Conservation (phyloP, 1,140 invertebrate species). For the Heterodera carotae region DNA sequence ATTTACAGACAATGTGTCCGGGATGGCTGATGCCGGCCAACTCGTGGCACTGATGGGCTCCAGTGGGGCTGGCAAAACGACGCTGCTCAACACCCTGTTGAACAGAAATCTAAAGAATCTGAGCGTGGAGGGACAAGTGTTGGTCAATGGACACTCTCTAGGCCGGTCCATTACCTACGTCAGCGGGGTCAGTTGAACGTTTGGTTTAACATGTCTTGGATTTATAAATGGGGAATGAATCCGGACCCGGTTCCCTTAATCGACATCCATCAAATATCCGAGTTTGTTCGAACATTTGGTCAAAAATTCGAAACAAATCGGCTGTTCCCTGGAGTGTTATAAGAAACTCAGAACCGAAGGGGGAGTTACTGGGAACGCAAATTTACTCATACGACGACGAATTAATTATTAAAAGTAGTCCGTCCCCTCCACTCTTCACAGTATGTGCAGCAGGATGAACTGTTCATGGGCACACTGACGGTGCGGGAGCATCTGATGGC, state of each 20-base stretch:
- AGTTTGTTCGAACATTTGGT: too few species aligned
- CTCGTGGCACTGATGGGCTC: slow-evolving; percentile 65
- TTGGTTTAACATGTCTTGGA: too few species aligned
- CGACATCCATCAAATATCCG: too few species aligned
- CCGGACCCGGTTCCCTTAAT: too few species aligned
- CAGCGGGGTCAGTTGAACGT: slow-evolving; percentile 62
- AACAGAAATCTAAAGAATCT: slow-evolving; percentile 59
- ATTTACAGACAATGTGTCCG: slow-evolving; percentile 47
- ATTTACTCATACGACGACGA: too few species aligned
- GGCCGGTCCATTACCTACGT: slow-evolving; percentile 66
- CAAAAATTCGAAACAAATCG: too few species aligned
- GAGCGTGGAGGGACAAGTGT: slow-evolving; percentile 56
- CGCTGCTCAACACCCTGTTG: slow-evolving; percentile 60
- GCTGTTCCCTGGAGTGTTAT: too few species aligned
- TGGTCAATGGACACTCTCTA: slow-evolving; percentile 58
- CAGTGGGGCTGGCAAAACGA: slow-evolving; percentile 66
- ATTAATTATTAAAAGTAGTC: too few species aligned
- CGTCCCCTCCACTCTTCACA: slow-evolving; percentile 49
- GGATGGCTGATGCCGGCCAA: slow-evolving; percentile 55
- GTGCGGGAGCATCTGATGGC: slow-evolving; percentile 70
- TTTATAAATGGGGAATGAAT: too few species aligned
- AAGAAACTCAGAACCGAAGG: too few species aligned
- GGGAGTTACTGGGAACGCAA: too few species aligned
- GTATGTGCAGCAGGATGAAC: slow-evolving; percentile 71
- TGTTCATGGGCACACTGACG: slow-evolving; percentile 70